These are phyloP conservation scores for Mesorhabditis spiculigera DNA, from an alignment of 2,888 invertebrate species.

Conservation along the genomic window DNA sequence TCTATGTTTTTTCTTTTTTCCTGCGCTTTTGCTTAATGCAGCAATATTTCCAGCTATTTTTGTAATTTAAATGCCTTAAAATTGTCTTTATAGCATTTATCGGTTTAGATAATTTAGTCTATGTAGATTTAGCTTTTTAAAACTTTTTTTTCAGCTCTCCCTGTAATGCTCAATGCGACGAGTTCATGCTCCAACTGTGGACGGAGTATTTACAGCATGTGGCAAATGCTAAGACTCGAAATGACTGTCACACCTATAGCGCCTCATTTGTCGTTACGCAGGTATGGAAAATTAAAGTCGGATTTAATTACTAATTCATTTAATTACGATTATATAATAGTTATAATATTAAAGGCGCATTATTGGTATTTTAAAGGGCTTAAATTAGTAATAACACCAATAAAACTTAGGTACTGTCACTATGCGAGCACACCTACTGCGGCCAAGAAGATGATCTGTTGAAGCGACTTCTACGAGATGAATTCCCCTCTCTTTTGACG, in stretches of 20 bases:
- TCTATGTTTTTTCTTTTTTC: background rate
- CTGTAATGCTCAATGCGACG: constrained; percentile 39
- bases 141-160: constrained; percentile 26
- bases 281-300: constrained; percentile 21
- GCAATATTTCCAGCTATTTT: too few species aligned
- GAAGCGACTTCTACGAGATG: constrained; percentile 26
- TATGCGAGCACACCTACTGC: constrained; percentile 35
- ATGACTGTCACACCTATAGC: constrained; percentile 43
- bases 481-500: constrained; percentile 39
- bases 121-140: too few species aligned
- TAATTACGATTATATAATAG: too few species aligned
- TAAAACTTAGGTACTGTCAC: constrained; percentile 48
- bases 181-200: constrained; percentile 48
- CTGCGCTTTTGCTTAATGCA: too few species aligned
- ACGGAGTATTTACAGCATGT: constrained; percentile 43
- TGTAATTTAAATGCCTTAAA: too few species aligned
- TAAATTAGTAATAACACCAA: too few species aligned
- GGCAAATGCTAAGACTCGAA: constrained; percentile 30
- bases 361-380: too few species aligned
- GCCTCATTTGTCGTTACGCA: constrained; percentile 45
- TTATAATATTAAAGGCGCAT: too few species aligned
- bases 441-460: constrained; percentile 38
- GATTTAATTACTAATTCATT: too few species aligned
- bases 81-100: too few species aligned
- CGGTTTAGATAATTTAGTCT: too few species aligned